phyloP scores from a whole-genome alignment of 2,797 vertebrate genomes.

The Neosalanx taihuensis region DNA sequence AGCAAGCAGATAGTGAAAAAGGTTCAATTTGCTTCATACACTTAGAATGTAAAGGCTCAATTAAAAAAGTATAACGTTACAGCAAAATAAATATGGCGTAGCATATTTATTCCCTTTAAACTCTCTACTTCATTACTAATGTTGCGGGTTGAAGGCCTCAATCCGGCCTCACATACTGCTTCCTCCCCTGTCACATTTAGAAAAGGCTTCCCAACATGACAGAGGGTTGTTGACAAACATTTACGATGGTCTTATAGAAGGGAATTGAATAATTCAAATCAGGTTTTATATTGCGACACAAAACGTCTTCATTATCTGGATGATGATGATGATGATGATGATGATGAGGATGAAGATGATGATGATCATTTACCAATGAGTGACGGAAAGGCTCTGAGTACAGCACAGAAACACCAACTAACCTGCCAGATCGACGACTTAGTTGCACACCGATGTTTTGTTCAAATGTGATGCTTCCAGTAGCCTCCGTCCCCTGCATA shows the following conservation, averaged over 20 bases:
- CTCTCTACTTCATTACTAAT: not conserved
- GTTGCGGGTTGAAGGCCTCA: not conserved
- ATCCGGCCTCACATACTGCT: not conserved
- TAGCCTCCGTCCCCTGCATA: constrained; percentile 62
- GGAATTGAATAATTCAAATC: not conserved
- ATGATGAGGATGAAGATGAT: not conserved
- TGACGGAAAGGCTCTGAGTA: not conserved
- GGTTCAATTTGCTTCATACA: not conserved
- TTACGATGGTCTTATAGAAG: not conserved
- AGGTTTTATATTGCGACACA: not conserved
- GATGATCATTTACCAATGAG: not conserved
- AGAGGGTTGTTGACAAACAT: not conserved
- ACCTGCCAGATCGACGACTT: constrained; percentile 63
- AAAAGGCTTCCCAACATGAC: not conserved
- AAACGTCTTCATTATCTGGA: not conserved
- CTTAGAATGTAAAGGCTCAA: not conserved
- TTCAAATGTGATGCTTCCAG: constrained; percentile 59
- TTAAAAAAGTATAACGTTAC: not conserved
- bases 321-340: not conserved
- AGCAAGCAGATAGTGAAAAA: not conserved
- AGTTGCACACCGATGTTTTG: constrained; percentile 56
- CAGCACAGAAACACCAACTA: constrained; percentile 34
- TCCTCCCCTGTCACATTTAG: not conserved
- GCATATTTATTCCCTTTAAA: not conserved
- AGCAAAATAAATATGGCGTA: not conserved